Evolutionary conservation across 2,113 vertebrate species (phyloP).

Genomic region (Actenoides hombroni): DNA sequence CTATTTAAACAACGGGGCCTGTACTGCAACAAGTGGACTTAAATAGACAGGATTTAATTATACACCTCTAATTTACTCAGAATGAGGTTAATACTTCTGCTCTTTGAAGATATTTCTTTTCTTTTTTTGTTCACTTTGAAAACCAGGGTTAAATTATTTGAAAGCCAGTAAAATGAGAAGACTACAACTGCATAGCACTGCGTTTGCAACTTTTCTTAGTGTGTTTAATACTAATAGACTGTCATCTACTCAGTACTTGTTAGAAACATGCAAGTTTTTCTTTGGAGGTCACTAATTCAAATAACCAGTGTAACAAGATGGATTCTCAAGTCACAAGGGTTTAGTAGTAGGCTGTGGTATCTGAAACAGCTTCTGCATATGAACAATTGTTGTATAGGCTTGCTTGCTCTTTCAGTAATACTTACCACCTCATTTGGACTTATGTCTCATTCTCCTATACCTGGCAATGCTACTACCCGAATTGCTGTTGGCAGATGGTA

Average conservation of each 20-base stretch:
- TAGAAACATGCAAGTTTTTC: background rate
- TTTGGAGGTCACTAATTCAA: background rate
- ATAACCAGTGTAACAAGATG: background rate
- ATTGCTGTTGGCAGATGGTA: background rate
- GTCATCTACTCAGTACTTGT: background rate
- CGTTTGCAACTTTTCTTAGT: background rate
- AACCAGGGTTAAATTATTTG: background rate
- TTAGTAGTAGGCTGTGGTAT: background rate
- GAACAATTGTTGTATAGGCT: background rate
- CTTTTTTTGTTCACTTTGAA: background rate
- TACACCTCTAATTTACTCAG: background rate
- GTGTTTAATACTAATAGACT: background rate
- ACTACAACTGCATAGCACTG: fast-evolving
- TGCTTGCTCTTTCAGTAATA: background rate
- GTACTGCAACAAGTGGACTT: background rate
- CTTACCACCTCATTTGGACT: background rate
- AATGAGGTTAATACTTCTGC: background rate
- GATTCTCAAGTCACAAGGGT: background rate
- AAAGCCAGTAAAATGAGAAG: background rate
- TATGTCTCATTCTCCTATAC: background rate
- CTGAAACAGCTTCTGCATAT: background rate
- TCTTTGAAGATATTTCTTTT: background rate
- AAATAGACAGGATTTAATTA: background rate
- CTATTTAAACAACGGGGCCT: background rate
- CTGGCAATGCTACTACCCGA: background rate